Conservation (phyloP, 2,113 vertebrate species). For the Pungitius pungitius region DNA sequence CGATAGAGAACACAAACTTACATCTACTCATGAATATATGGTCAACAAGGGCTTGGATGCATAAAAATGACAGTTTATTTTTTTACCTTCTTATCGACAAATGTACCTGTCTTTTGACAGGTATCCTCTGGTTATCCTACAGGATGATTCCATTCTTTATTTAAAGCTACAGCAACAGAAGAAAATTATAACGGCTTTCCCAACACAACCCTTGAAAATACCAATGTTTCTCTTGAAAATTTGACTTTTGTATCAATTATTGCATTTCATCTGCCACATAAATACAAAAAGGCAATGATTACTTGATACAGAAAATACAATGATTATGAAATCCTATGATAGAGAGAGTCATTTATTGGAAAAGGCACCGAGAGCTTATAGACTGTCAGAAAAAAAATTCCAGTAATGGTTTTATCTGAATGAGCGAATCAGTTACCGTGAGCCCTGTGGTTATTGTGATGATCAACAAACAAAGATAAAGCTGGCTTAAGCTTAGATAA, state of each 20-base stretch:
- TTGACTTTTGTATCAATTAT: neutral
- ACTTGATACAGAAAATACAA: neutral
- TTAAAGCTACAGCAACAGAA: neutral
- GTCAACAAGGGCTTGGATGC: slow-evolving; percentile 3
- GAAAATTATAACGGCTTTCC: neutral
- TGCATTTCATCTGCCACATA: neutral
- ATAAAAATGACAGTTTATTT: neutral
- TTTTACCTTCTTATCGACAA: neutral
- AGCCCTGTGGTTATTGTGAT: neutral
- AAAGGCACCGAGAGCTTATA: neutral
- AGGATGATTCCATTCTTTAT: neutral
- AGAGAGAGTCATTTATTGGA: neutral
- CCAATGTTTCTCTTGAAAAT: neutral
- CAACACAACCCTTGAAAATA: neutral
- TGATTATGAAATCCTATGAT: neutral
- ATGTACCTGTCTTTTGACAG: neutral
- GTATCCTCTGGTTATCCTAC: neutral
- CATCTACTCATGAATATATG: neutral
- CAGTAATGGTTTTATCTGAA: neutral
- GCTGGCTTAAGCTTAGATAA: neutral
- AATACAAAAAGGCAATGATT: neutral
- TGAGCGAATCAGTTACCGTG: neutral
- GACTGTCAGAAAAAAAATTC: neutral
- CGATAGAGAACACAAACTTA: neutral
- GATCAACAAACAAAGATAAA: neutral